phyloP scores from a whole-genome alignment of 2,113 vertebrate species.

The Gallinago undulata region DNA sequence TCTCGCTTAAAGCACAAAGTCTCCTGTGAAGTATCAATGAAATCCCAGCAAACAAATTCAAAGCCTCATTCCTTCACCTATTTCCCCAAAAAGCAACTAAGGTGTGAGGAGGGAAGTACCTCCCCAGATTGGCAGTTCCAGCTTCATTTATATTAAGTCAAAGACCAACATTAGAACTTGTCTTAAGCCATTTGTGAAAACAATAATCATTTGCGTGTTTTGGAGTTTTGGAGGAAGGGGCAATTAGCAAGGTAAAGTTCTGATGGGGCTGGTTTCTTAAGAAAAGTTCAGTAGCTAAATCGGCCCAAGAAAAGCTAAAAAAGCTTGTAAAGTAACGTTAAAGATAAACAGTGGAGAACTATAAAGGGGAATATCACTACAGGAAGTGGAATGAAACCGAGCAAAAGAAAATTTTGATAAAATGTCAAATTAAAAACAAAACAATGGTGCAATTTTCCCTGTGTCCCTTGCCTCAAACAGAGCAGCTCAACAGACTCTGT shows the following conservation, averaged over 20 bases:
- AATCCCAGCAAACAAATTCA: neutral
- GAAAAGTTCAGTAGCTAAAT: neutral
- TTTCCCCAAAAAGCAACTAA: no score
- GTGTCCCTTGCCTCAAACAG: neutral
- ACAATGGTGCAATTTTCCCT: neutral
- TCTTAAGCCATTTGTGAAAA: no score
- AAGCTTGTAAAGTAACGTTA: neutral
- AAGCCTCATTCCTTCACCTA: no score
- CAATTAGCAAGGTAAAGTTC: neutral
- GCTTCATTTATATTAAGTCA: no score
- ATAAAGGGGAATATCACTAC: neutral
- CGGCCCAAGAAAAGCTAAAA: neutral
- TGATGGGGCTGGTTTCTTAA: neutral
- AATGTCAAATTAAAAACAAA: neutral
- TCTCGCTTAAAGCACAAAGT: neutral
- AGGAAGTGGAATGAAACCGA: rapidly evolving
- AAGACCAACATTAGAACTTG: no score
- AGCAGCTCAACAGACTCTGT: neutral
- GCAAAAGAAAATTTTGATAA: neutral
- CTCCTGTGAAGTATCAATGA: neutral
- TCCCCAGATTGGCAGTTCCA: no score
- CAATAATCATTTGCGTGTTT: no score
- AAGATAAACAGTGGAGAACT: neutral
- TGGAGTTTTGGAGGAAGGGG: neutral
- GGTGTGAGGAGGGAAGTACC: no score